Conservation (phyloP, 2,797 vertebrate species). For the Leptodon cayanensis region DNA sequence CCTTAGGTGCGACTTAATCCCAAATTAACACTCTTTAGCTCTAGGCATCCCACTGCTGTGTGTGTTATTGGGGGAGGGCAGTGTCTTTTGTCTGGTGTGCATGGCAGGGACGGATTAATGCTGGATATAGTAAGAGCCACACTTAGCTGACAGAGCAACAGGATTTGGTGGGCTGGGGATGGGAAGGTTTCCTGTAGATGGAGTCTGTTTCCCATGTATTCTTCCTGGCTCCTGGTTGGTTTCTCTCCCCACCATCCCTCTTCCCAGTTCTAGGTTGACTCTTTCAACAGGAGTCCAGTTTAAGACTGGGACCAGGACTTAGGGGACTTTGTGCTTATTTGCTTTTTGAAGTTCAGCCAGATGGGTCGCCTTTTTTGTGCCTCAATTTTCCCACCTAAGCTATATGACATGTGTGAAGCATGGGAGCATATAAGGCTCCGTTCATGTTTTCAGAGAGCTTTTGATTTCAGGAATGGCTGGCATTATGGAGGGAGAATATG, state of each 20-base stretch:
- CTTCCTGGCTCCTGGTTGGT: not conserved
- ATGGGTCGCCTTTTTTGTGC: not conserved
- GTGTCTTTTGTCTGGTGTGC: not conserved
- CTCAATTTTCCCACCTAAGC: not conserved
- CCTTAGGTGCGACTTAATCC: not conserved
- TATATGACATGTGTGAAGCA: rapidly evolving
- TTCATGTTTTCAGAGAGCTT: not conserved
- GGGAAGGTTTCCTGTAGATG: not conserved
- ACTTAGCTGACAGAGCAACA: not conserved
- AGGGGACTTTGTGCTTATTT: not conserved
- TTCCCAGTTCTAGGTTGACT: not conserved
- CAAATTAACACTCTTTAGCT: not conserved
- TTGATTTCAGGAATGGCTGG: not conserved
- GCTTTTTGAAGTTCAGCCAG: not conserved
- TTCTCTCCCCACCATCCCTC: not conserved
- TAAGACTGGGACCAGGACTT: not conserved
- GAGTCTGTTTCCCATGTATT: not conserved
- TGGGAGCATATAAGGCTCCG: not conserved
- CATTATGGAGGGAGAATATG: not conserved
- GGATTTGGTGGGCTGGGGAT: not conserved
- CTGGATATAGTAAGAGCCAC: not conserved
- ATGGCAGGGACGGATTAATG: not conserved
- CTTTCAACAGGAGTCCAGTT: not conserved
- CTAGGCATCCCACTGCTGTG: not conserved
- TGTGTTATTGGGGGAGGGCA: not conserved